phyloP scores from a whole-genome alignment of 2,888 invertebrate genomes.

The Bellardia bayeri region DNA sequence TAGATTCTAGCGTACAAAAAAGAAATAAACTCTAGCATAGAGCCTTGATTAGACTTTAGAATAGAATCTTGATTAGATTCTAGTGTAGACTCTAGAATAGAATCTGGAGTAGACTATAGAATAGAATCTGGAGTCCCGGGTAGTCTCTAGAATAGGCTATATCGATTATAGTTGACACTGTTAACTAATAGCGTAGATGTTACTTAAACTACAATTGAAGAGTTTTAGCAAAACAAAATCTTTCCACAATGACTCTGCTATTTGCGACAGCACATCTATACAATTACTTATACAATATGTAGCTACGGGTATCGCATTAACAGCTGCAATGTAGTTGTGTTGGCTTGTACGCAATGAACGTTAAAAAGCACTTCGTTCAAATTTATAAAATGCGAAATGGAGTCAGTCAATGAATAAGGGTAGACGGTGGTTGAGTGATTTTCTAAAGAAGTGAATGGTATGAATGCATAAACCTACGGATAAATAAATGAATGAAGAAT shows the following conservation, averaged over 20 bases:
- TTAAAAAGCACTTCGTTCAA: conserved; percentile 53
- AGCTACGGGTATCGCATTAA: conserved; percentile 46
- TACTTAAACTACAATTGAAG: too few species aligned
- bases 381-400: conserved; percentile 29
- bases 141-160: too few species aligned
- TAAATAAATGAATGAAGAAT: conserved; percentile 18
- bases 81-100: too few species aligned
- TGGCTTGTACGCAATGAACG: conserved; percentile 23
- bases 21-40: too few species aligned
- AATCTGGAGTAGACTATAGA: too few species aligned
- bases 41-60: too few species aligned
- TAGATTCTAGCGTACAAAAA: too few species aligned
- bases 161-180: too few species aligned
- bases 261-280: conserved; percentile 17
- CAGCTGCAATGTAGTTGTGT: conserved; percentile 44
- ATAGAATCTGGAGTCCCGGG: too few species aligned
- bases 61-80: too few species aligned
- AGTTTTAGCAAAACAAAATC: too few species aligned
- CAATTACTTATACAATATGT: conserved; percentile 45
- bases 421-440: conserved; percentile 43
- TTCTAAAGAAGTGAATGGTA: conserved; percentile 31
- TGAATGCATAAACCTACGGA: neutral
- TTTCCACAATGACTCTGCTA: neutral
- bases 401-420: conserved; percentile 41
- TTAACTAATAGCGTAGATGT: too few species aligned